Evolutionary conservation across 1,140 invertebrate genomes (phyloP).

Genomic region (Eulimnadia texana): DNA sequence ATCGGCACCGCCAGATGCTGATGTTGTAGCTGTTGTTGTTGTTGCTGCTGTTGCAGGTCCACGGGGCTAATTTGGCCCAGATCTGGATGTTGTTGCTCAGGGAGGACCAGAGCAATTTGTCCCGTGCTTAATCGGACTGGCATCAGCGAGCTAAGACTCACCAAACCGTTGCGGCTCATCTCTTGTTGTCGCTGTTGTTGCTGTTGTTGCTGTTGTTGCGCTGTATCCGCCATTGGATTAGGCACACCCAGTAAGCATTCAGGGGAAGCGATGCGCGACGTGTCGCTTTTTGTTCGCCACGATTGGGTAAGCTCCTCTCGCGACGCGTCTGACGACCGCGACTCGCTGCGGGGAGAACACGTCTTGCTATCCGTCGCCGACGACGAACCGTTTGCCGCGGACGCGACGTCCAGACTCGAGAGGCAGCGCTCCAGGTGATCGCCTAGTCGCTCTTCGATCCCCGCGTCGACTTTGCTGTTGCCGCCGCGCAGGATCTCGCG

Average conservation of each 20-base stretch:
- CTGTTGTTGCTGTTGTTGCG: too few relatives aligned
- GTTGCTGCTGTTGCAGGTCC: too few relatives aligned
- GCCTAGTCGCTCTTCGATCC: not conserved
- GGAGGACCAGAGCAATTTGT: not conserved
- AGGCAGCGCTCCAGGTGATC: not conserved
- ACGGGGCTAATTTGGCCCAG: too few relatives aligned
- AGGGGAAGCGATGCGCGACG: not conserved
- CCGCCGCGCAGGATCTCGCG: conserved; percentile 11
- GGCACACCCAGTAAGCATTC: not conserved
- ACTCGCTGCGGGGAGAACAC: not conserved
- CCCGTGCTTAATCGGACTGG: not conserved
- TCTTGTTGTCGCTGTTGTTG: not conserved
- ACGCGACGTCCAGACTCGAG: not conserved
- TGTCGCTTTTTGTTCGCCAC: not conserved
- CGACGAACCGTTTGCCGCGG: not conserved
- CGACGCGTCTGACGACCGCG: not conserved
- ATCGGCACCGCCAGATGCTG: not conserved
- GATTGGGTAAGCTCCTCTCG: not conserved
- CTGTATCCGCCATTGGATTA: not conserved
- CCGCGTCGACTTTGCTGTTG: not conserved
- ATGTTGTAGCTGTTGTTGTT: too few relatives aligned
- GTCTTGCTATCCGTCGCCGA: not conserved
- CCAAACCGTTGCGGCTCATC: not conserved
- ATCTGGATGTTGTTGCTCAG: not conserved
- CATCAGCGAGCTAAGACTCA: not conserved